Evolutionary conservation across 2,797 vertebrate species (phyloP).

Genomic region (Neoniphon sammara): DNA sequence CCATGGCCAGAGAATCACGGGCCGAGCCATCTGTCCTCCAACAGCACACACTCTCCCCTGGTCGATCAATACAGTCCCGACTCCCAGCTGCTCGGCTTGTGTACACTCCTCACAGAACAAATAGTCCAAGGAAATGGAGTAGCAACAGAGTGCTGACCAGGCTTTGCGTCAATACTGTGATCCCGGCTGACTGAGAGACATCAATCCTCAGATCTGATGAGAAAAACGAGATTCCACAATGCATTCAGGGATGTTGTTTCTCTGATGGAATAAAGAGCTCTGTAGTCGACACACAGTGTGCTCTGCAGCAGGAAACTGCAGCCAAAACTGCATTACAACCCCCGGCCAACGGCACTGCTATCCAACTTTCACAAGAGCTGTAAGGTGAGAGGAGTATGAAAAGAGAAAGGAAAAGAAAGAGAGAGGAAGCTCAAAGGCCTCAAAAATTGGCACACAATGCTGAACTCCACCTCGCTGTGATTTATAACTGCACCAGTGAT

Average conservation of each 20-base stretch:
- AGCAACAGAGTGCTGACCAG: conserved; percentile 52
- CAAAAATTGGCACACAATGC: conserved; percentile 40
- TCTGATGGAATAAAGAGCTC: conserved; percentile 5
- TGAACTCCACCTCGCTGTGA: conserved; percentile 39
- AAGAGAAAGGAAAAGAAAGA: not conserved
- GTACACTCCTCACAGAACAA: conserved; percentile 64
- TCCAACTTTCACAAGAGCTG: conserved; percentile 47
- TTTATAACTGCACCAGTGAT: conserved; percentile 60
- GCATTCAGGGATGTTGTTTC: conserved; percentile 6
- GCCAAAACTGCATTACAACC: conserved; percentile 48
- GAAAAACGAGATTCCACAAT: conserved; percentile 2
- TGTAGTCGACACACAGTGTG: conserved; percentile 29
- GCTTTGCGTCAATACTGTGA: conserved; percentile 46
- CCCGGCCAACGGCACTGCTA: conserved; percentile 7
- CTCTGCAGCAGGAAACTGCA: conserved; percentile 38
- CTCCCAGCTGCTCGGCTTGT: conserved; percentile 62
- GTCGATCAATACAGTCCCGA: conserved; percentile 66
- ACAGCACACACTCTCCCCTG: conserved; percentile 42
- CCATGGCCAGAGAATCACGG: conserved; percentile 53
- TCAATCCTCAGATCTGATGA: conserved; percentile 27
- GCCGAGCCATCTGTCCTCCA: conserved; percentile 57
- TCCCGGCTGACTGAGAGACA: conserved; percentile 35
- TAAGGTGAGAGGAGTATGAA: conserved; percentile 20
- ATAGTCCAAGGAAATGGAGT: conserved; percentile 64
- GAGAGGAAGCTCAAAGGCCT: conserved; percentile 34